Evolutionary conservation across 2,797 vertebrate genomes (phyloP), one percentile per base, ranked within the genome.

Genomic region (Propithecus perrieri): DNA sequence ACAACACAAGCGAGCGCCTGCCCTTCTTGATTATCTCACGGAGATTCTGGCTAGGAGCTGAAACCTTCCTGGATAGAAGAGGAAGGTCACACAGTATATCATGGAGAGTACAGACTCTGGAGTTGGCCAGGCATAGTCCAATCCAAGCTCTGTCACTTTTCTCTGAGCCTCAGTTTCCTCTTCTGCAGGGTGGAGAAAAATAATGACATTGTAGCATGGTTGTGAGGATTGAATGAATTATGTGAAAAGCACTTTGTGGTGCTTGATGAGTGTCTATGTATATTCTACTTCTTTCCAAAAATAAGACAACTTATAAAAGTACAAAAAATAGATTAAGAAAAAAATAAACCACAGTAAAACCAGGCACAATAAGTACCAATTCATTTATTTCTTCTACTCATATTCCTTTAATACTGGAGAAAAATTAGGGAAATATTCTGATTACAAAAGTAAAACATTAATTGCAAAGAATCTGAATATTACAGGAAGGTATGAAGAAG

Each of bases 201-300:
- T 13, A 38, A 14, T 14, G 63, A 65, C 61, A 61, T 18, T 84
- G 24, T 43, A 86, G 57, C 9, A 50, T 50, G 33, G 7, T n/a
- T 61, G 11, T 72, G 18, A 85, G 9, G 65, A 76, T 4, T 65
- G 41, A 63, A 71, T 59, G 46, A 48, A 12, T 35, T 75, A 38
- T 38, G n/a, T 46, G 38, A 84, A 76, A 91, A 87, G 5, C 9
- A 72, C 13, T 69, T 67, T 24, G 69, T 17, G 71, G 26, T 69
- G 43, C 3, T 85, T 75, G 76, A 33, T 85, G 24, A 43, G 41
- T 71, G 17, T 72, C 33, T 72, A 35, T 48, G 78, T 87, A 24
- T 48, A 67, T 84, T 53, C 72, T 79, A 33, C 35, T 87, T 71
- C 78, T 94, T 84, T 78, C n/a, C 48, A 59, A 89, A 97, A 93